Evolutionary conservation across 2,888 invertebrate species (phyloP).

Genomic region (Anoncus sp.): DNA sequence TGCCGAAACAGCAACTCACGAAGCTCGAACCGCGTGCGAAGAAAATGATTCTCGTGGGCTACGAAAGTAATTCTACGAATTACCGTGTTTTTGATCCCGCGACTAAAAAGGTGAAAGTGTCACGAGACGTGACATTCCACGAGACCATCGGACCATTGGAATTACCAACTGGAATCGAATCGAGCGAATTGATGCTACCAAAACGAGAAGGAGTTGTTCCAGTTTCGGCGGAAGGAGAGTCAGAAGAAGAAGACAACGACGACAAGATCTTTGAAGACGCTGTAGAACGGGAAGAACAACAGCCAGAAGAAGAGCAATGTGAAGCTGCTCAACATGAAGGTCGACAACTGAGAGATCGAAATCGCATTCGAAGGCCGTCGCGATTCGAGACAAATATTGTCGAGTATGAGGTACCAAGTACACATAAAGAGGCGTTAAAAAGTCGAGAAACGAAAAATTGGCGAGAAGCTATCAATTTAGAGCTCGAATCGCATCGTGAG

Average conservation of each 20-base stretch:
- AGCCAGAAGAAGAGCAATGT: background rate
- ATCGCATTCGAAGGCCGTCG: constrained; percentile 26
- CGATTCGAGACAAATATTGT: constrained; percentile 57
- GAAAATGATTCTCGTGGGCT: constrained; percentile 60
- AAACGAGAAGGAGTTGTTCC: constrained; percentile 2
- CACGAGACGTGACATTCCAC: constrained; percentile 47
- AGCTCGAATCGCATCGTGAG: constrained; percentile 51
- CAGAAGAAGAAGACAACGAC: constrained; percentile 26
- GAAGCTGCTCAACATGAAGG: constrained; percentile 1
- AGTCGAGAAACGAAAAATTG: constrained; percentile 46
- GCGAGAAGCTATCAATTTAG: constrained; percentile 50
- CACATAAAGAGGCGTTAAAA: constrained; percentile 45
- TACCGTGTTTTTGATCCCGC: constrained; percentile 1
- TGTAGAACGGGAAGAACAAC: too few species aligned
- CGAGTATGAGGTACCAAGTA: constrained; percentile 10
- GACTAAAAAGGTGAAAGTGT: constrained; percentile 23
- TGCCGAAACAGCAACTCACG: constrained; percentile 39
- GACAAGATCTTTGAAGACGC: constrained; percentile 13
- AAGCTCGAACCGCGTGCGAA: constrained; percentile 53
- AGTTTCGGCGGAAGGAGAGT: constrained; percentile 7
- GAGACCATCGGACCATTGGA: constrained; percentile 33
- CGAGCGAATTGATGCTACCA: background rate
- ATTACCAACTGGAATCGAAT: background rate
- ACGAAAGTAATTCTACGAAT: constrained; percentile 47
- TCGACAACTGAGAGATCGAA: constrained; percentile 10